phyloP scores from a whole-genome alignment of 2,113 vertebrate genomes.

The Dasypus novemcinctus region DNA sequence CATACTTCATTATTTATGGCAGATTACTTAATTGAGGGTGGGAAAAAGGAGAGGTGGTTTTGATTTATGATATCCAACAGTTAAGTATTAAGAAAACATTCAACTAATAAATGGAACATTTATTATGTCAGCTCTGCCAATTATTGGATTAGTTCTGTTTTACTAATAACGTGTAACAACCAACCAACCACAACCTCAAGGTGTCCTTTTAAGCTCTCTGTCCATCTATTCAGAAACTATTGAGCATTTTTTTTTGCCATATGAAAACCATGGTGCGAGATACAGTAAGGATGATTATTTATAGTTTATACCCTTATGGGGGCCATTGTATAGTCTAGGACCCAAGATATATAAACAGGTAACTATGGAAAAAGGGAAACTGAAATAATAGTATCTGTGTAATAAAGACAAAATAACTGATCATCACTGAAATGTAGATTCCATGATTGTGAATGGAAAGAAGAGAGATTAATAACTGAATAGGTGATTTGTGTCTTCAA shows the following conservation, averaged over 20 bases:
- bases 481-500: too few relatives aligned
- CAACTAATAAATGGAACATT: neutral
- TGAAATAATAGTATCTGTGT: too few relatives aligned
- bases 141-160: neutral
- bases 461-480: neutral
- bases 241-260: neutral
- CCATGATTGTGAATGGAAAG: neutral
- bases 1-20: neutral
- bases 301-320: neutral
- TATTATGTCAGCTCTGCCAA: neutral
- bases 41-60: neutral
- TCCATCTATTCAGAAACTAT: neutral
- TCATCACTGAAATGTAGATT: neutral
- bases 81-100: slow-evolving; percentile 32
- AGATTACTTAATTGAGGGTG: neutral
- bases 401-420: neutral
- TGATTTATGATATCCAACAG: slow-evolving; percentile 14
- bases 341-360: too few relatives aligned
- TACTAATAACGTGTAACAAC: neutral
- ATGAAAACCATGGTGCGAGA: neutral
- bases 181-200: neutral
- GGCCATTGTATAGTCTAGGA: too few relatives aligned
- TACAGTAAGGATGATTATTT: neutral
- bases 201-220: neutral
- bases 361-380: too few relatives aligned